phyloP scores from a whole-genome alignment of 2,888 invertebrate genomes.

The Hydropsyche betteni region DNA sequence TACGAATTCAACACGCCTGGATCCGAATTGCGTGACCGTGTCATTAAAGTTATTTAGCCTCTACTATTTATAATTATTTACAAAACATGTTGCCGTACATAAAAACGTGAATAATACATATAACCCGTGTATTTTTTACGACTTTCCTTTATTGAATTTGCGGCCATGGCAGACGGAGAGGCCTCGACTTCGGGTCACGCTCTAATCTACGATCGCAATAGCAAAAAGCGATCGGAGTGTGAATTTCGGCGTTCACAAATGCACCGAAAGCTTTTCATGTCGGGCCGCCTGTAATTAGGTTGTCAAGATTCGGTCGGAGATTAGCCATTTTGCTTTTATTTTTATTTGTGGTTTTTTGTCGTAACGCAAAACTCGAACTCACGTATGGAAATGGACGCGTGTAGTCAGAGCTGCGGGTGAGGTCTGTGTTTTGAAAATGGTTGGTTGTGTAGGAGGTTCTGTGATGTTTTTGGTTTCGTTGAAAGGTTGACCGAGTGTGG shows the following conservation, averaged over 20 bases:
- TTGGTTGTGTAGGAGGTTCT: no score
- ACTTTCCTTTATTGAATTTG: conserved; percentile 48
- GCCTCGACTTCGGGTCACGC: conserved; percentile 7
- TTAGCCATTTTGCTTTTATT: conserved; percentile 49
- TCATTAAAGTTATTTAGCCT: conserved; percentile 48
- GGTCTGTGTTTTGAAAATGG: no score
- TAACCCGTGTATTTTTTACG: conserved; percentile 38
- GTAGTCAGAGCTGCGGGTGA: no score
- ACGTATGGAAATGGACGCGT: conserved; percentile 38
- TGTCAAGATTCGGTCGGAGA: conserved; percentile 50
- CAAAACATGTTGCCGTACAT: conserved; percentile 51
- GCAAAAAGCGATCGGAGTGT: conserved; percentile 25
- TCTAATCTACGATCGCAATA: background rate
- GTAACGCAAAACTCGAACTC: conserved; percentile 45
- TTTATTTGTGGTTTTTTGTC: conserved; percentile 50
- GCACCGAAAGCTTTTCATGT: conserved; percentile 48
- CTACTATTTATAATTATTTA: conserved; percentile 51
- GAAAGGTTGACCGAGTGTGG: no score
- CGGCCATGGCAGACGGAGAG: background rate
- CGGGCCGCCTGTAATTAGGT: conserved; percentile 50
- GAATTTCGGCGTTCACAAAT: conserved; percentile 20
- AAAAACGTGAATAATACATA: conserved; percentile 11
- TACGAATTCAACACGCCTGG: no score
- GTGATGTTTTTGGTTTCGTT: no score
- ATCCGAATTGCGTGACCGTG: conserved; percentile 45